Percentiles rank a stretch among this genome's conserved stretches.
Evolutionary conservation across 2,113 vertebrate genomes (phyloP).

Genomic region (Notothenia rossii): DNA sequence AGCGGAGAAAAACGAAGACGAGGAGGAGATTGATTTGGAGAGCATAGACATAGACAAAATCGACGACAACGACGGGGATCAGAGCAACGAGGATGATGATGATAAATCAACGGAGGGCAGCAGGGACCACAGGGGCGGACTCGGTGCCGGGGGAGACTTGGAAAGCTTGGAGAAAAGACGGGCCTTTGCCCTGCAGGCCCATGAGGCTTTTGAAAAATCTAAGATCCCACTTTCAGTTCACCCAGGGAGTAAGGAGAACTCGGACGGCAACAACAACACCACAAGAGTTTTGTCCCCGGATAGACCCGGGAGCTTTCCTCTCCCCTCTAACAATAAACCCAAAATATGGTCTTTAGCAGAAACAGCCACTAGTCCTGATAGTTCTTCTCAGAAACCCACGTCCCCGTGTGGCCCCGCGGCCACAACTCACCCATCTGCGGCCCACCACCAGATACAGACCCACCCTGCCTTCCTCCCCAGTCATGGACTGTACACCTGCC

Average conservation of each 20-base stretch:
- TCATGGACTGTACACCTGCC: slow-evolving; percentile 99
- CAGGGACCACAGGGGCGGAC: slow-evolving; percentile 74
- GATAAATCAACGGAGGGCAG: slow-evolving; percentile 89
- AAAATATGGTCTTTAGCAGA: slow-evolving; percentile 99
- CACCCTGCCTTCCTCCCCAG: slow-evolving; percentile 97
- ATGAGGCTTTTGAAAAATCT: slow-evolving; percentile 88
- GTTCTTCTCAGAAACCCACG: slow-evolving; percentile 89
- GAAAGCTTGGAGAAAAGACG: slow-evolving; percentile 86
- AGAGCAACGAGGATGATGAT: slow-evolving; percentile 96
- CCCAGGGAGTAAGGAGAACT: slow-evolving; percentile 84
- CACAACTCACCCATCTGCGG: slow-evolving; percentile 83
- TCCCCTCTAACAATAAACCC: slow-evolving; percentile 92
- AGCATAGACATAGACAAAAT: slow-evolving; percentile 99
- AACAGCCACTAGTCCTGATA: slow-evolving; percentile 96
- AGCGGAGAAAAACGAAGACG: slow-evolving; percentile 95
- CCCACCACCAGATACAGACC: slow-evolving; percentile 87
- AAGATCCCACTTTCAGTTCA: slow-evolving; percentile 86
- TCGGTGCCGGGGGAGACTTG: slow-evolving; percentile 73
- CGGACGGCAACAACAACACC: slow-evolving; percentile 87
- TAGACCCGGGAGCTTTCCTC: slow-evolving; percentile 87
- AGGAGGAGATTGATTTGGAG: slow-evolving; percentile 98
- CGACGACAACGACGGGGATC: slow-evolving; percentile 95
- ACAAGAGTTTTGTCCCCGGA: slow-evolving; percentile 88
- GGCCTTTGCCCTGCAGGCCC: slow-evolving; percentile 85
- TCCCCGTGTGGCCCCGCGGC: slow-evolving; percentile 85